Conservation (phyloP, 1,140 invertebrate species). For the Panagrolaimus sp. region DNA sequence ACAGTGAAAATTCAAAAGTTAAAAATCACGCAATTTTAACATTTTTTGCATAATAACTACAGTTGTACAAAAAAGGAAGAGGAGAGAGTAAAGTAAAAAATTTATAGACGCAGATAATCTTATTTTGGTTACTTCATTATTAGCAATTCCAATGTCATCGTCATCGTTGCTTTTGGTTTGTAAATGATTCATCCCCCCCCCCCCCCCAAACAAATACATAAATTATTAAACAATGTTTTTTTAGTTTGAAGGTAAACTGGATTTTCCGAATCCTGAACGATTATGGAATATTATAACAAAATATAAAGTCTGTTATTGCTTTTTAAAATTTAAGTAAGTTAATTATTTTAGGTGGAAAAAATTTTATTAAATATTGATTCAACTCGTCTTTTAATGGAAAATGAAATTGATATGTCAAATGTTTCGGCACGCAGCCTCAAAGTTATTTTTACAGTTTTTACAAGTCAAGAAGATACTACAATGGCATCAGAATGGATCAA, state of each 20-base stretch:
- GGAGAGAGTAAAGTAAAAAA: no score
- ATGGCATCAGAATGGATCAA: neutral
- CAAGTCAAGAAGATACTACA: neutral
- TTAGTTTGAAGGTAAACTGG: conserved; percentile 6
- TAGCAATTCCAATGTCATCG: conserved; percentile 10
- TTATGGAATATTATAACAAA: conserved; percentile 1
- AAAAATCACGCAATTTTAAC: no score
- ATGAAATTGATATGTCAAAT: neutral
- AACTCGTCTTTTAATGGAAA: neutral
- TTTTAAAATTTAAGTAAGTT: no score
- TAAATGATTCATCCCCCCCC: neutral
- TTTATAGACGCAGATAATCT: conserved; percentile 7
- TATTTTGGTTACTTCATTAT: conserved; percentile 4
- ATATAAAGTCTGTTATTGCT: neutral
- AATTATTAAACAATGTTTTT: neutral
- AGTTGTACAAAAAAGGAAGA: no score
- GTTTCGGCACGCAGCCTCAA: neutral
- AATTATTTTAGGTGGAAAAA: neutral
- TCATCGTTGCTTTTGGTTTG: neutral
- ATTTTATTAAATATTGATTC: neutral
- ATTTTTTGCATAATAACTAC: no score
- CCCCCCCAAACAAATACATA: no score
- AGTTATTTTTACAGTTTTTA: conserved; percentile 11
- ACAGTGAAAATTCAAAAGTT: no score
- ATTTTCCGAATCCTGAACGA: neutral